Evolutionary conservation across 2,888 invertebrate species (phyloP), one percentile per base, ranked within the genome.

Genomic region (Lepeophtheirus nordmannii): DNA sequence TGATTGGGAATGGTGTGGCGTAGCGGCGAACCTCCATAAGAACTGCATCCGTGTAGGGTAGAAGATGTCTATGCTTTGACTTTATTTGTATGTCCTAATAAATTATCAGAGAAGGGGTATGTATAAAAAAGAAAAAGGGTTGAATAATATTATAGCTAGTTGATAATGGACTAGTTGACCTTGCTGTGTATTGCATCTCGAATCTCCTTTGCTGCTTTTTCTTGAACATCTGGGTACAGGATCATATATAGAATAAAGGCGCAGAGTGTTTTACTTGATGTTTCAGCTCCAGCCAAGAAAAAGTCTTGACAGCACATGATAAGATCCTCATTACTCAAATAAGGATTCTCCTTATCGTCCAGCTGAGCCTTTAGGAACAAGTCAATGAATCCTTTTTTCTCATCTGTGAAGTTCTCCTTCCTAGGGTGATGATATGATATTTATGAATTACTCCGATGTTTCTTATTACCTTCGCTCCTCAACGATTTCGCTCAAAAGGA

Each of bases 1-100:
- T 62, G 3, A 62, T 41, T 10, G 62, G 62, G 23, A 62, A 62
- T 9, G 62, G 62, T 39, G 62, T 56, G 17, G 30, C 56, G 17
- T 56, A 22, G 53, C 64, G 22, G 1, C 53, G 57, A 10, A 64
- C 64, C 23, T 64, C 64, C 56, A 57, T 64, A 7, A 64, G 39
- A 12, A 41, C 41, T 37, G 64, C 64, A 57, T 64, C 64, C 17
- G 64, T 64, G 23, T 56, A 64, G 20, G 64, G 64, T 40, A 64
- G 20, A 1, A 40, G 14, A 20, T 20, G 17, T 20, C 41, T 53
- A 56, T 64, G 22, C 12, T 53, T 56, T 14, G 41, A 30, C 1
- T 39, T 64, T 14, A 64, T 41, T 11, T 62, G 39, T 17, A 14
- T 62, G 10, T 41, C 62, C 62, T 60, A 23, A 23, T 11, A 57